Evolutionary conservation across 2,797 vertebrate species (phyloP).

Genomic region (Micropoecilia bifurca): DNA sequence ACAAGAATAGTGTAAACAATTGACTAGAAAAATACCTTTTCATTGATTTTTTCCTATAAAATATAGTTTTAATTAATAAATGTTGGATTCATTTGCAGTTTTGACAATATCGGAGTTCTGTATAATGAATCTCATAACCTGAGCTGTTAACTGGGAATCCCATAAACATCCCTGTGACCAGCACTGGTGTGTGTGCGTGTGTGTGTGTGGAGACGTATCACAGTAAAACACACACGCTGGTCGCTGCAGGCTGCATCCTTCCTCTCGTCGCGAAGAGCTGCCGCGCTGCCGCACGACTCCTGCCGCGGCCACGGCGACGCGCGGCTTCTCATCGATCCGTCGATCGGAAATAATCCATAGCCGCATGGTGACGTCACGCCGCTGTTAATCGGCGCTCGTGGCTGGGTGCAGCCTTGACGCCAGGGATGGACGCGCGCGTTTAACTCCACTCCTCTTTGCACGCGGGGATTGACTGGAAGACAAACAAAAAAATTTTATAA

Average conservation of each 20-base stretch:
- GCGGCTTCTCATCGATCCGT: slow-evolving; percentile 46
- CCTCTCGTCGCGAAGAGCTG: slow-evolving; percentile 17
- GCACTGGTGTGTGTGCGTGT: not conserved
- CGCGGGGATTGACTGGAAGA: not conserved
- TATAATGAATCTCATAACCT: not conserved
- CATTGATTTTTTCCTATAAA: not conserved
- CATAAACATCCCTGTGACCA: not conserved
- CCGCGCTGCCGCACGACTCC: slow-evolving; percentile 3
- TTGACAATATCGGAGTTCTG: not conserved
- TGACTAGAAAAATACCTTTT: not conserved
- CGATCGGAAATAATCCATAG: slow-evolving; percentile 57
- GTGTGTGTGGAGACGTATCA: not conserved
- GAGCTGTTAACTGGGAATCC: not conserved
- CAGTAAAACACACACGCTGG: not conserved
- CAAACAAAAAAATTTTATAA: not conserved
- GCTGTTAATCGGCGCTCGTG: slow-evolving; percentile 51
- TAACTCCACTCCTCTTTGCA: not conserved
- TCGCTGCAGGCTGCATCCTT: slow-evolving; percentile 45
- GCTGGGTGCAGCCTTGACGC: slow-evolving; percentile 52
- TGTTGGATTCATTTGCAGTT: not conserved
- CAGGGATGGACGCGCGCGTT: slow-evolving; percentile 39
- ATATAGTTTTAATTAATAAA: not conserved
- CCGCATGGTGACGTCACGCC: slow-evolving; percentile 82
- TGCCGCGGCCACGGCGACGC: not conserved
- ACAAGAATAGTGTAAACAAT: not conserved